Percentiles rank a stretch among this genome's conserved stretches.
These are phyloP conservation scores for Ptyas mucosa DNA, from an alignment of 2,113 vertebrate genomes.

Conservation along the genomic window DNA sequence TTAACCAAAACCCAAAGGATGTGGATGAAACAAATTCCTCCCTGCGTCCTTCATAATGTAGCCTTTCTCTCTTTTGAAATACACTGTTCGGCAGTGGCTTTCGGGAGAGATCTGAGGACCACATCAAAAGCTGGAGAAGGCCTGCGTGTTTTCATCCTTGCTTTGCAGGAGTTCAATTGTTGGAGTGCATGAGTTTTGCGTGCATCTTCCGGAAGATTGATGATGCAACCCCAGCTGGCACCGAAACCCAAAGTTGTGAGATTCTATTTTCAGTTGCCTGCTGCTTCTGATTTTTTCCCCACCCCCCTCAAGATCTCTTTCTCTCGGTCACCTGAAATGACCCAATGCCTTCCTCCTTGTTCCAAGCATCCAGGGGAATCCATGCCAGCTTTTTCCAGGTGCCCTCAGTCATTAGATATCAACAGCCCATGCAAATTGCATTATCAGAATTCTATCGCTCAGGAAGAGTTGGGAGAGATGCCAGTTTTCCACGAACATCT, in stretches of 20 bases:
- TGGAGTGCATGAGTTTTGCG: background rate
- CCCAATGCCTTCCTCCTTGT: background rate
- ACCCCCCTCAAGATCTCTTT: background rate
- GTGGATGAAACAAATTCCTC: background rate
- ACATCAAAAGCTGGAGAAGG: background rate
- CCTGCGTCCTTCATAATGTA: background rate
- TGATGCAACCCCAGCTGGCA: background rate
- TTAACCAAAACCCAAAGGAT: background rate
- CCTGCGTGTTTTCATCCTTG: background rate
- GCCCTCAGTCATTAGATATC: background rate
- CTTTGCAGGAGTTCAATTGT: background rate
- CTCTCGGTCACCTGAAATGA: background rate
- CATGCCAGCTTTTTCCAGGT: background rate
- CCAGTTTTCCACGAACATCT: conserved; percentile 7
- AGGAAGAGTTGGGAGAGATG: background rate
- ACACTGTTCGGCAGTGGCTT: background rate
- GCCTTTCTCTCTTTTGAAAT: background rate
- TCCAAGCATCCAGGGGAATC: background rate
- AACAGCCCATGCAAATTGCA: background rate
- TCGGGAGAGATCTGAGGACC: background rate
- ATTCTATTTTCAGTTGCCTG: background rate
- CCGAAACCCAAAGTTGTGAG: background rate
- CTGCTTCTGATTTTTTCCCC: background rate
- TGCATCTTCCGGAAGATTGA: background rate
- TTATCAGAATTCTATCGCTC: background rate